Evolutionary conservation across 2,797 vertebrate genomes (phyloP), one percentile per base, ranked within the genome.

Genomic region (Ibycter americanus): DNA sequence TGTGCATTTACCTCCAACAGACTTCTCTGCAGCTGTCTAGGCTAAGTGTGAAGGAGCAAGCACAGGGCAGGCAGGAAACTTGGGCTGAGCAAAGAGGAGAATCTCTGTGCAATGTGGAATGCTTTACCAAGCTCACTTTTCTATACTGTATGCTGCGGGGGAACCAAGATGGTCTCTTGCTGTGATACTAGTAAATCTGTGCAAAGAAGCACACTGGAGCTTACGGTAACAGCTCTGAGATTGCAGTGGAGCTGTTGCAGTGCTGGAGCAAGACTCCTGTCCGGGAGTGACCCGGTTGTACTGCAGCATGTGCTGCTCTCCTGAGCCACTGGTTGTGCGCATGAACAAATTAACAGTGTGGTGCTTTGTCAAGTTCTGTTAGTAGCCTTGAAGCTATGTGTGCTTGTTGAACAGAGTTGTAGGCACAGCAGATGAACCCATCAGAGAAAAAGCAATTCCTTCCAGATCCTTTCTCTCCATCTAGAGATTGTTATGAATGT

Each of bases 311-410:
- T 16, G 51, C 62, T 49, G 52, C 21, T 52, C 67, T 80, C 56
- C 55, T 34, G 46, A 47, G 65, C 65, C 68, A 74, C 52, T 79
- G 42, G 65, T 19, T 22, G n/a, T 42, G 80, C 88, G 62, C 81
- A 22, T 0, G 22, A 79, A 61, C 25, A 46, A 15, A 61, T 9
- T 14, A 17, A 3, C 5, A 4, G 7, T 0, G 4, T 9, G 20
- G 14, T 25, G 36, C 56, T 71, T 29, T 56, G 67, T 70, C 92
- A 72, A 29, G 49, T 23, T n/a, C 76, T 47, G 1, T 19, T 26
- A 59, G 62, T 2, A 46, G 42, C 22, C 51, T 44, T 62, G 6
- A 15, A 63, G 73, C 42, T 84, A 4, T 11, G 40, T n/a, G 27
- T 72, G 70, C 65, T 61, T 54, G 47, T 44, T 47, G 52, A 56